A percentile compares a stretch with the other conserved stretches of the same genome.
Conservation (phyloP, 2,797 vertebrate genomes). For the Catharus ustulatus region DNA sequence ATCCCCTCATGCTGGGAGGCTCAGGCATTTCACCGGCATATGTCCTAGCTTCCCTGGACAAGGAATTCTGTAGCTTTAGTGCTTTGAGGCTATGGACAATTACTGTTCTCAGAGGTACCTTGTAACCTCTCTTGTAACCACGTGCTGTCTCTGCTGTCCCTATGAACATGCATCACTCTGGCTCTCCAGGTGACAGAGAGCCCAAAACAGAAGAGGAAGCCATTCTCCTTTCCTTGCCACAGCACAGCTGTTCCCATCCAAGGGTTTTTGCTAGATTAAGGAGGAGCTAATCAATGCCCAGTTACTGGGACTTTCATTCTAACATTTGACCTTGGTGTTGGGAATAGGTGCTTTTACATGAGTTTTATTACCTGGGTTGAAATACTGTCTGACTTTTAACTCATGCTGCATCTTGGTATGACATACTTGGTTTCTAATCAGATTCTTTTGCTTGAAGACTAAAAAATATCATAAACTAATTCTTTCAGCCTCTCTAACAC, state of each 20-base stretch:
- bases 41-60: background rate
- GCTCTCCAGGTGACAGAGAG: background rate
- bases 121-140: background rate
- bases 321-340: background rate
- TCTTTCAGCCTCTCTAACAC: background rate
- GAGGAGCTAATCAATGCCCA: background rate
- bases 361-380: background rate
- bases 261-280: background rate
- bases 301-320: background rate
- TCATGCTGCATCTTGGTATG: background rate
- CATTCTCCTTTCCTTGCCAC: background rate
- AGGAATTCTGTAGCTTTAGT: background rate
- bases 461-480: background rate
- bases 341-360: background rate
- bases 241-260: background rate
- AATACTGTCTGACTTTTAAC: background rate
- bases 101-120: background rate
- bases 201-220: background rate
- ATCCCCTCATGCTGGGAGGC: background rate
- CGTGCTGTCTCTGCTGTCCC: rapidly evolving
- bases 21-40: background rate
- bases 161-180: background rate
- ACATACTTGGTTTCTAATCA: background rate
- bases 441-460: background rate
- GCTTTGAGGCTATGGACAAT: background rate